These are phyloP conservation scores for Desmodus rotundus DNA, from an alignment of 2,113 vertebrate species.

Conservation along the genomic window DNA sequence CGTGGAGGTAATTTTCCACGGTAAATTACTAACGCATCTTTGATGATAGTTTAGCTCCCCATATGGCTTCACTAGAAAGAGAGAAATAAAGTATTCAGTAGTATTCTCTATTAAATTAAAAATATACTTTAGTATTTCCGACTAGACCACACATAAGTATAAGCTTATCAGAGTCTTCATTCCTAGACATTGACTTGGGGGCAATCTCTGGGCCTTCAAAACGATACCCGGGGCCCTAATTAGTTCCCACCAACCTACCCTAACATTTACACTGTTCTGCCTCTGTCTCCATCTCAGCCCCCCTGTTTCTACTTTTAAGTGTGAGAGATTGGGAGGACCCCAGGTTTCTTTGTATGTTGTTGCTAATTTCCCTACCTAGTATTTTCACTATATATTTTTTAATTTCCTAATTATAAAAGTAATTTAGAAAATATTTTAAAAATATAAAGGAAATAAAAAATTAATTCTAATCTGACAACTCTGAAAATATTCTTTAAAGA, in stretches of 20 bases:
- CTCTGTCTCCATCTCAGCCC: not conserved
- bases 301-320: constrained; percentile 17
- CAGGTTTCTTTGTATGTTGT: not conserved
- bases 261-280: not conserved
- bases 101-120: not conserved
- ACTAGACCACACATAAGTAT: not conserved
- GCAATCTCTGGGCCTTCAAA: not conserved
- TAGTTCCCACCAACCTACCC: not conserved
- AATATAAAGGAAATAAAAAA: not conserved
- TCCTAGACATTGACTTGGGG: not conserved
- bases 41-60: not conserved
- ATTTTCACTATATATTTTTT: not conserved
- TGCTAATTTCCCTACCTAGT: not conserved
- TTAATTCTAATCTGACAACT: not conserved
- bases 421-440: not conserved
- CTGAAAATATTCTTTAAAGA: not conserved
- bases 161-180: not conserved
- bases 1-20: not conserved
- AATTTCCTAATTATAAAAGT: not conserved
- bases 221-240: not conserved
- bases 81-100: not conserved
- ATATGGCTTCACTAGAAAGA: not conserved
- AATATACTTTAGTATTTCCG: not conserved
- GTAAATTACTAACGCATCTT: not conserved
- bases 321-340: not conserved